These are phyloP conservation scores for Saccopteryx bilineata DNA, from an alignment of 2,113 vertebrate species.

Conservation along the genomic window DNA sequence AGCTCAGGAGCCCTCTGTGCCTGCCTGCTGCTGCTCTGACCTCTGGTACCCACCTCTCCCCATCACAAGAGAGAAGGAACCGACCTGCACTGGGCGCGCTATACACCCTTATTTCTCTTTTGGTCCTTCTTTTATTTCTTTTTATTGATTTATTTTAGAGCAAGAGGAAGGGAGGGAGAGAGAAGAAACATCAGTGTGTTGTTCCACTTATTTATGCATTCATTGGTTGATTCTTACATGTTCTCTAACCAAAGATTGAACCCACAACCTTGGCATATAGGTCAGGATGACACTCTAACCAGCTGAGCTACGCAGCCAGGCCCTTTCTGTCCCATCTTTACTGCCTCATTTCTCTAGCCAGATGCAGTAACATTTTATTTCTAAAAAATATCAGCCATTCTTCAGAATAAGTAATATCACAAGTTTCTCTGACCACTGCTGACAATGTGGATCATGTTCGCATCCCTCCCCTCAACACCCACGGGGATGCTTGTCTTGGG, in stretches of 20 bases:
- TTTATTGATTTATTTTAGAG: too few species aligned
- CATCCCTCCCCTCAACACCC: neutral
- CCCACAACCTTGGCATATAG: too few species aligned
- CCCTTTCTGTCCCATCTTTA: neutral
- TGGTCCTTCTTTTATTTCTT: neutral
- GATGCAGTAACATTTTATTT: neutral
- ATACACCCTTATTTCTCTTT: neutral
- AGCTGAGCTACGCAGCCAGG: too few species aligned
- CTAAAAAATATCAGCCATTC: neutral
- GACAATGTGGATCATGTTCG: neutral
- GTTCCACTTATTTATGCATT: too few species aligned
- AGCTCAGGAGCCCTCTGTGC: neutral
- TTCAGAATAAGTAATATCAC: neutral
- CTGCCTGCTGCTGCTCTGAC: neutral
- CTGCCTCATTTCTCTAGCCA: neutral
- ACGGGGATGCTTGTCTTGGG: neutral
- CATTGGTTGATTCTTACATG: too few species aligned
- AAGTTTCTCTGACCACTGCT: neutral
- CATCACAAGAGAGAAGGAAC: neutral
- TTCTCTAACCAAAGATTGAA: too few species aligned
- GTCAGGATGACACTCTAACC: too few species aligned
- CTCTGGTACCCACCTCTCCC: neutral
- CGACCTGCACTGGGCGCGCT: neutral
- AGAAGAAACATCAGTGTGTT: too few species aligned
- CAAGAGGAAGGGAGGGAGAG: too few species aligned